Evolutionary conservation across 2,113 vertebrate genomes (phyloP).

Genomic region (Leucopsar rothschildi): DNA sequence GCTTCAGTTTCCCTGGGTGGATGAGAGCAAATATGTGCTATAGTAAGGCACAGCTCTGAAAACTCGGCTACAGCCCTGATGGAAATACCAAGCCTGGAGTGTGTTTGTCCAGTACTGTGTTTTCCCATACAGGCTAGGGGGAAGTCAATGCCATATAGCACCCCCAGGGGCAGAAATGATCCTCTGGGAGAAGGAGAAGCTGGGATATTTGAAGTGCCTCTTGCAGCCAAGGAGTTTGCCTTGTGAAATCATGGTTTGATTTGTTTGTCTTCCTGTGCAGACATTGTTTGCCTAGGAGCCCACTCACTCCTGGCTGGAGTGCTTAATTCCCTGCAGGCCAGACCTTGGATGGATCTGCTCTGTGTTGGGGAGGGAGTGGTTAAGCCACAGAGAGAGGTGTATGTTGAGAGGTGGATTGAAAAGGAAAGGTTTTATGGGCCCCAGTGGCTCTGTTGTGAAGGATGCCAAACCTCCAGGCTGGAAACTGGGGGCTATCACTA

Average conservation of each 20-base stretch:
- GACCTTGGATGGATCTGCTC: accelerated
- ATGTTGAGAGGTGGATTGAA: not conserved
- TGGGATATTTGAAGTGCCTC: not conserved
- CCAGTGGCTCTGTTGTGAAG: not conserved
- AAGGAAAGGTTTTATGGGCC: not conserved
- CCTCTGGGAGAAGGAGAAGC: accelerated
- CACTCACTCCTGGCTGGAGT: not conserved
- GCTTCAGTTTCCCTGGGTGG: not conserved
- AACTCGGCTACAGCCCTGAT: not conserved
- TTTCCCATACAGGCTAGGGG: not conserved
- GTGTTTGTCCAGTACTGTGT: not conserved
- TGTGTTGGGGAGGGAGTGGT: too few relatives aligned
- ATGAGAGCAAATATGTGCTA: not conserved
- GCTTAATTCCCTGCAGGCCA: not conserved
- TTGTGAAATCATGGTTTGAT: not conserved
- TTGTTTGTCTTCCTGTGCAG: not conserved
- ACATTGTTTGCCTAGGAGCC: not conserved
- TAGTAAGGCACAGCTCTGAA: not conserved
- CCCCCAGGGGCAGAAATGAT: not conserved
- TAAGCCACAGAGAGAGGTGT: not conserved
- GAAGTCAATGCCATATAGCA: not conserved
- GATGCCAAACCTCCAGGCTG: not conserved
- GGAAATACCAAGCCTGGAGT: not conserved
- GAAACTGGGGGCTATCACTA: not conserved
- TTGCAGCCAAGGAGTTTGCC: not conserved